Base-by-base conservation (phyloP, 2,888 invertebrate genomes). In the Rhynchonema sp. region DNA sequence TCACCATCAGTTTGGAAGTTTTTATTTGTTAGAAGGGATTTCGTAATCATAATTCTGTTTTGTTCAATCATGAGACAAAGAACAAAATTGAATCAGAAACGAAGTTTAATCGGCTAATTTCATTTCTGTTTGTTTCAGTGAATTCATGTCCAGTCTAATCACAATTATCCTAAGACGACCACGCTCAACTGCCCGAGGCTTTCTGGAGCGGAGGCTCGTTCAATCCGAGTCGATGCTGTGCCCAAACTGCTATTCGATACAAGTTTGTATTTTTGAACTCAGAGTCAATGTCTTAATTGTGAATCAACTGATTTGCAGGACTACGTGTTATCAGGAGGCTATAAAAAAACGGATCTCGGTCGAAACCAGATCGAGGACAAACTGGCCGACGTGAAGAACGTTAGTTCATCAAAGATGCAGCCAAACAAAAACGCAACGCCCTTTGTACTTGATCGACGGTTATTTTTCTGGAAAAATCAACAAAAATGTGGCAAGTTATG, bases 121-220 rank as follows among this genome's bases (percentile, higher is more conserved):
- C 38, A 38, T 38, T 6, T 38, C 6, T 38, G 6, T 17, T 13
- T 38, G 9, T 49, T 49, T 13, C 49, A 49, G 49, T 17, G 49
- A 49, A 17, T 90, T 86, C 72, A 81, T 91, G 80, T 83, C 85
- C 0, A 87, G 89, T 0, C 75, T 94, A 63, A n/a, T 82, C 82
- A 66, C 77, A 65, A 74, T 82, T 72, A 57, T 70, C 75, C 17
- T 74, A 75, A 20, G 49, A 49, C 60, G 70, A 73, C 17, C 75
- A 61, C 62, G 63, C 58, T 17, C 62, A 38, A 63, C 76, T 88
- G 57, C 87, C 88, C 0, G 85, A 91, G 76, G 87, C 87, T 65
- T 79, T 96, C 83, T 94, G 0, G 91, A 92, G 74, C 81, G 90
- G 65, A 92, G 92, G 74, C 96, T 94, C 0, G 86, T 96, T 73